Evolutionary conservation across 2,888 invertebrate genomes (phyloP), one percentile per base, ranked within the genome.

Genomic region (Busseola fusca): DNA sequence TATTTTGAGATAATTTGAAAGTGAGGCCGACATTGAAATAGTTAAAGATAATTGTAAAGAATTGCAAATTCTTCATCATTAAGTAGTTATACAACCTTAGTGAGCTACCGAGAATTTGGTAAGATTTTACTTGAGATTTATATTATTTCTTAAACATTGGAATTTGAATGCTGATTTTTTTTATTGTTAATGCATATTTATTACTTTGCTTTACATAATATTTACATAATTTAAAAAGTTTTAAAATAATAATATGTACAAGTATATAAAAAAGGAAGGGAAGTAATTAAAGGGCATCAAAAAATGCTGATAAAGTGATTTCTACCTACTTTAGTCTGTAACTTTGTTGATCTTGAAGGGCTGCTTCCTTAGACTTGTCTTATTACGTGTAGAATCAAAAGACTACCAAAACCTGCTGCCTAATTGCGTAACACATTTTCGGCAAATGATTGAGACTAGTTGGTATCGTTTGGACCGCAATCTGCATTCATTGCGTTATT

Each of bases 11-110:
- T 78, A 52, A 64, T 71, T 80, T 65, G 79, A 82, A 78, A 80
- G 80, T 71, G 78, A 82, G 80, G 80, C 25, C 56, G 67, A 58
- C 75, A 72, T 82, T 80, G 71, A 75, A 75, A 64, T 82, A 66
- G 56, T 71, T 66, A 59, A 81, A 59, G 21, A 66, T 64, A 76
- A 79, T 72, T 59, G 60, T 64, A 58, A 72, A 69, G 48, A 78
- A 65, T 78, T 82, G 70, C 79, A 68, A 78, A 74, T 78, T 82
- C 63, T 58, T 78, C 54, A 68, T 68, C 62, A 30, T 62, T 70
- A 65, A 70, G 70, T 67, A 37, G 62, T 40, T 40, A 63, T 64
- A 52, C 27, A 69, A 60, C 78, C 74, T 80, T 67, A 69, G 18
- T 40, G 7, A 34, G 52, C 57, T 64, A 64, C 64, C 30, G 30